Base-by-base conservation (phyloP, 2,888 invertebrate species). In the Ophion ventricosus region DNA sequence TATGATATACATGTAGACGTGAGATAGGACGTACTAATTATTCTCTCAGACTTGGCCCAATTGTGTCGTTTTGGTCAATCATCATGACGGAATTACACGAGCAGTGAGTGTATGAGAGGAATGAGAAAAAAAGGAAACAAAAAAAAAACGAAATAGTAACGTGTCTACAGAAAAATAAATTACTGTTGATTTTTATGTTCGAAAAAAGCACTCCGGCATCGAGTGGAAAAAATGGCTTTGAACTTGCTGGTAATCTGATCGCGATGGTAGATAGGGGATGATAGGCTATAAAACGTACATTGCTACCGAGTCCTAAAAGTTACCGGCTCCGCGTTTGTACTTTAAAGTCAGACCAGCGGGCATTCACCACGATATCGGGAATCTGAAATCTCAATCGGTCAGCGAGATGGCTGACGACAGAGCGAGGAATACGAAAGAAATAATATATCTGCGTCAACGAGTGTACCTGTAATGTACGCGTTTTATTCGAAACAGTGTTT, bases 221-320 rank as follows among this genome's bases (percentile, higher is more conserved):
- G 59, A 54, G 76, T 61, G 67, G 63, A 67, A 83, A 80, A 75
- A 75, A 56, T 61, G 17, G 69, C 80, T 83, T 83, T 83, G 83
- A 83, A 80, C 76, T 66, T 73, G 61, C 40, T 66, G 59, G 57
- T 83, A 83, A 83, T 83, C 80, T 61, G 80, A 83, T 83, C 76
- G 54, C 54, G 40, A 64, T 20, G 66, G 49, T 63, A 72, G 59
- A 76, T 76, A 61, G 66, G 70, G 61, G 66, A 66, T 67, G 72
- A 70, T 26, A 40, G 80, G 76, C 59, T 66, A 76, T 70, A 70
- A 83, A 83, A 80, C 54, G 83, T 70, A 81, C 69, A 64, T 40
- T 59, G 43, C 72, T 67, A 61, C 40, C 14, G 40, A 17, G n/a
- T 29, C 23, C 67, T 40, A 26, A 77, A 77, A 59, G 49, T 43